Conservation (phyloP, 2,888 invertebrate genomes). For the Rutpela maculata region DNA sequence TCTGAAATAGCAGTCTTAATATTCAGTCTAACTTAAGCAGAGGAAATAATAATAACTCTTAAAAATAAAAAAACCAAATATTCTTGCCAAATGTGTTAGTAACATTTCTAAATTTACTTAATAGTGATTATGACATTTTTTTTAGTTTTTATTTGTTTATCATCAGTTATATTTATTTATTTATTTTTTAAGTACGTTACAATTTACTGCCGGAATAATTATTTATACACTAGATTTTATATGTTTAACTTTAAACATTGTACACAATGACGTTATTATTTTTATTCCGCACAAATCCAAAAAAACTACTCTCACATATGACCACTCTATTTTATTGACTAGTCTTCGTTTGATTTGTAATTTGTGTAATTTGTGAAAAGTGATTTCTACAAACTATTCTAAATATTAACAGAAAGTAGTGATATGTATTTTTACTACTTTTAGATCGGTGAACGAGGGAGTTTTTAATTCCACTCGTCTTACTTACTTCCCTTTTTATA, state of each 20-base stretch:
- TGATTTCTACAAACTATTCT: too few species aligned
- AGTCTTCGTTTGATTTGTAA: background rate
- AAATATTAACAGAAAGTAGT: too few species aligned
- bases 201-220: conserved; percentile 9
- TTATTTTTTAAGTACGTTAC: conserved; percentile 7
- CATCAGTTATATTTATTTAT: conserved; percentile 1
- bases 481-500: too few species aligned
- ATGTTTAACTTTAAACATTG: conserved; percentile 13
- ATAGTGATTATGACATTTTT: conserved; percentile 10
- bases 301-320: background rate
- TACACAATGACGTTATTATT: conserved; percentile 25
- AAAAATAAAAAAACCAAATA: conserved; percentile 2
- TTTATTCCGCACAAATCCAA: conserved; percentile 9
- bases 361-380: background rate
- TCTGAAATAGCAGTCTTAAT: background rate
- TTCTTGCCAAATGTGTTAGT: background rate
- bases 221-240: conserved; percentile 16
- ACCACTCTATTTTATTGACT: background rate
- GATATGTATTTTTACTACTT: too few species aligned
- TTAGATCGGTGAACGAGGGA: too few species aligned
- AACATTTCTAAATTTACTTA: conserved; percentile 18
- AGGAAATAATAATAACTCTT: background rate
- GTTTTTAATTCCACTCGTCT: too few species aligned
- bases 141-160: conserved; percentile 18
- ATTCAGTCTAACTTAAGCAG: background rate